Evolutionary conservation across 2,888 invertebrate species (phyloP), one percentile per base, ranked within the genome.

Genomic region (Branchellion lobata): DNA sequence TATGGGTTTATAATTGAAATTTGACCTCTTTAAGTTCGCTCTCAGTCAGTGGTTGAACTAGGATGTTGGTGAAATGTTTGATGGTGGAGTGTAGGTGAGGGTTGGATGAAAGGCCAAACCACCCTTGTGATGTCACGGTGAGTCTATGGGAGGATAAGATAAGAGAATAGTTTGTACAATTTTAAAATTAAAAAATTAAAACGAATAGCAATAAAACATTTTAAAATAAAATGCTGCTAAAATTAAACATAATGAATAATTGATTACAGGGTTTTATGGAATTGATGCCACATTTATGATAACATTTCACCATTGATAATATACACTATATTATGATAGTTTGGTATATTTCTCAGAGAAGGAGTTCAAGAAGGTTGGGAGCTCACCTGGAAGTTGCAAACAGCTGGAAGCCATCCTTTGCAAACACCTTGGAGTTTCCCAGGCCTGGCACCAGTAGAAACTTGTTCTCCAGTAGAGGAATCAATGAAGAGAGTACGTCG

Each of bases 401-500:
- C 8, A 99, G 88, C 85, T 95, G 94, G 87, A 97, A 98, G 0
- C 93, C 93, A 29, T 93, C 92, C 77, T 92, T 91, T 61, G 94
- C 92, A 80, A 91, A 91, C 73, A 96, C 90, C 34, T 91, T 91
- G 36, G 34, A 33, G 86, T 94, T 94, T 72, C 94, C 91, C 86
- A 94, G 95, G 0, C 96, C 96, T 1, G 96, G 95, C 2, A 97
- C 92, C 79, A 92, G 91, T 0, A 96, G 89, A 29, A 91, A 91
- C 81, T 92, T 91, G 29, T 93, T 92, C 88, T 97, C 95, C 57
- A 96, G 88, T 1, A 98, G 89, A 71, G 93, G 93, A 82, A 93
- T 91, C 18, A 98, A 87, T 21, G 95, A 91, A 0, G 96, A 93
- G 0, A 94, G 92, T 0, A 98, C 94, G 87, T 99, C 99, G 85